Base-by-base conservation (phyloP, 2,113 vertebrate species). In the Felis catus region DNA sequence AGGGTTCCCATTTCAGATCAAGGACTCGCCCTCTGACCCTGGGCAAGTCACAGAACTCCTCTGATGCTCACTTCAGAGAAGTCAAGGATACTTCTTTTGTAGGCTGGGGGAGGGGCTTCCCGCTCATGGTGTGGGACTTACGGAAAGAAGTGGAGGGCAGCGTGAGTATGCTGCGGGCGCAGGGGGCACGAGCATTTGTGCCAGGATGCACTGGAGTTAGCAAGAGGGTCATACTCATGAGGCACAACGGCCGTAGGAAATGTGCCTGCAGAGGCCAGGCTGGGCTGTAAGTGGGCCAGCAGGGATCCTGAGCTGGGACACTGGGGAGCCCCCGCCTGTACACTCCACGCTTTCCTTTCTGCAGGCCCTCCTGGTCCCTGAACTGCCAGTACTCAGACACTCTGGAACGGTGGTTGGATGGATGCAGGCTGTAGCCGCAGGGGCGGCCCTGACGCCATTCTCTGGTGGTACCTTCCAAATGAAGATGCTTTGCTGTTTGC, bases 281-380 rank as follows among this genome's bases (percentile, higher is more conserved):
- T 0, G 5, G 15, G 10, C 27, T 41, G 3, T 81, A 12, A 58
- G 9, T 3, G 12, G 63, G 27, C 4, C 6, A 4, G 78, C 1
- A 7, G 12, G 63, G 19, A 68, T 36, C 25, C 39, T 10, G 27
- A 71, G 41, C 27, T 63, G 45, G 36, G 48, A 68, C 29, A 0
- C 25, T 7, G 39, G 36, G 82, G 13, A 41, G 7, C 15, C 68
- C 39, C 11, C 1, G 12, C 18, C 10, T 79, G 27, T 21, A 21
- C 36, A 58, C 25, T 29, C 55, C 74, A 29, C 1, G 66, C 15
- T 23, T 80, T 89, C 89, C 85, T 70, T 25, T 31, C 39, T 15
- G 1, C 70, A 98, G 98, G 97, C 94, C 55, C 76, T 51, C 51
- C 71, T 98, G 98, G 98, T 85, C 92, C 84, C 76, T 23, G 80